phyloP scores from a whole-genome alignment of 2,113 vertebrate species.

The Lepisosteus osseus region DNA sequence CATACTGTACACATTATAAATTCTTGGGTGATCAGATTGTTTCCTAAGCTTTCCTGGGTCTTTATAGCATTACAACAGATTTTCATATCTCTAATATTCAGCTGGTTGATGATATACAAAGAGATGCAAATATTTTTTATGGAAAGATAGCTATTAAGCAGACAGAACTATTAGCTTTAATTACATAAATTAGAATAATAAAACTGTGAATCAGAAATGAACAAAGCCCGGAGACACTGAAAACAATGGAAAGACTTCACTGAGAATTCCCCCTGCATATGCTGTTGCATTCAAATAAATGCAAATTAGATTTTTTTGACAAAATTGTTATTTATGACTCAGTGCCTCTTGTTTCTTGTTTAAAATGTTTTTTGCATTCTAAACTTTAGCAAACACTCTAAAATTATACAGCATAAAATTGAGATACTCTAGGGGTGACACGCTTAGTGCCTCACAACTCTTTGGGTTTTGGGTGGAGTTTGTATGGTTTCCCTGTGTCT shows the following conservation, averaged over 20 bases:
- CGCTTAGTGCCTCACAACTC: too few relatives aligned
- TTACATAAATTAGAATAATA: slow-evolving; percentile 34
- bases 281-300: slow-evolving; percentile 25
- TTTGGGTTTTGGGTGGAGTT: too few relatives aligned
- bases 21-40: background rate
- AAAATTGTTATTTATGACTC: background rate
- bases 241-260: background rate
- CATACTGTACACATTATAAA: background rate
- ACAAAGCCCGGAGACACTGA: slow-evolving; percentile 11
- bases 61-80: background rate
- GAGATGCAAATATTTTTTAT: background rate
- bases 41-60: background rate
- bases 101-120: background rate
- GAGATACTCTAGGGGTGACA: too few relatives aligned
- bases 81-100: slow-evolving; percentile 1
- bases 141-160: background rate
- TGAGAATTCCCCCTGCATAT: slow-evolving; percentile 27
- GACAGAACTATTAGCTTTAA: slow-evolving; percentile 27
- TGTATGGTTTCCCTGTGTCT: too few relatives aligned
- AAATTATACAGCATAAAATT: too few relatives aligned
- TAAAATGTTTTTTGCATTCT: background rate
- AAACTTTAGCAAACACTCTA: too few relatives aligned
- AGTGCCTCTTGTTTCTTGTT: background rate
- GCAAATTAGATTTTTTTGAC: slow-evolving; percentile 18
- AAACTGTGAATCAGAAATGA: slow-evolving; percentile 23